Evolutionary conservation across 2,888 invertebrate genomes (phyloP), one percentile per base, ranked within the genome.

Genomic region (Thera britannica): DNA sequence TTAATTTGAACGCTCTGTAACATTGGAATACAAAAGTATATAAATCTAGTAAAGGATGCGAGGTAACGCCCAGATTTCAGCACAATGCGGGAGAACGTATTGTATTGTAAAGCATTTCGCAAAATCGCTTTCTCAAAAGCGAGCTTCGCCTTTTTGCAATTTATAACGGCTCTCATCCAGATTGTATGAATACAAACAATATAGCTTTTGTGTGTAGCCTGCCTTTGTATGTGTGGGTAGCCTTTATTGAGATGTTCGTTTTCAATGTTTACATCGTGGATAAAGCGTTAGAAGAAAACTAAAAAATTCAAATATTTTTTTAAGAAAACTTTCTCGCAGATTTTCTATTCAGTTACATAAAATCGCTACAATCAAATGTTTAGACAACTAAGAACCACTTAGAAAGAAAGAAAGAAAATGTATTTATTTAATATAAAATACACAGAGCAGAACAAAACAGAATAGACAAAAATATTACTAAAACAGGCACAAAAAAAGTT

Each of bases 41-140:
- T 86, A 89, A 86, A 88, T 82, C 81, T 81, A 83, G 82, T 86
- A 82, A 83, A 83, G 81, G 77, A 77, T 82, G 79, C 81, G 75
- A 82, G 81, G 83, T 84, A 83, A 86, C 86, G 83, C 83, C 83
- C 83, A 83, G 85, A 86, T 86, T 83, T 83, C 83, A 76, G 82
- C 86, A 90, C 89, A 91, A 91, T 89, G 82, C 87, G 78, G 65
- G 78, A 75, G 77, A 79, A 82, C 84, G 86, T 85, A 90, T 91
- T 92, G 90, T 92, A 85, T 90, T 90, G 90, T 90, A 86, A 86
- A 87, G 86, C 84, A 85, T 89, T 91, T 90, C 87, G 83, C 86
- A 89, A 90, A 90, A 91, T 87, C 91, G 90, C 81, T 88, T 87
- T 87, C 87, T 85, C 86, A 89, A 89, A 88, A 89, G 87, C 87